Base-by-base conservation (phyloP, 2,797 vertebrate species). In the Chelon auratus region DNA sequence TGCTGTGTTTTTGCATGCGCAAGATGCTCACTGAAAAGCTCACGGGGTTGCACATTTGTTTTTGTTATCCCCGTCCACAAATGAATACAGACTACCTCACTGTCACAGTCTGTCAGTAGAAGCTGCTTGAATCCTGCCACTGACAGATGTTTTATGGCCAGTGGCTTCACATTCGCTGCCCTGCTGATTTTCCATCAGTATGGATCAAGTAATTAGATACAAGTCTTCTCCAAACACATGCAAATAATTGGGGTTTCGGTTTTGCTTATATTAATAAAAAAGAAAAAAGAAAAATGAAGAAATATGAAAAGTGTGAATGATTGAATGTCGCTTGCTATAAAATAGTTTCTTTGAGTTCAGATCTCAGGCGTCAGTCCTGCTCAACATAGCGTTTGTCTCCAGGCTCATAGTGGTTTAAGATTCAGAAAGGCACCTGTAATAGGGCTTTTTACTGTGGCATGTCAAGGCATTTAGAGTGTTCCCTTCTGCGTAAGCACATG, bases 101-200 rank as follows among this genome's bases (percentile, higher is more conserved):
- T 83, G 83, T 85, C 84, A 78, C 33, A 67, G 62, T 59, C 76
- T 73, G 61, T 82, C 73, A 80, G 65, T 4, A 7, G 52, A 62
- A 69, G 33, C 45, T 22, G 66, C 40, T 55, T 68, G 62, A 79
- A 52, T 74, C 81, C 72, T 51, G 48, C 60, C 74, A 73, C 75
- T 77, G 85, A 77, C 83, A 85, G 77, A 82, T 75, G 71, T 61
- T 86, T 82, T 81, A 79, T 78, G 70, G 80, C 65, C 51, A 61
- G 12, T 76, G 78, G 77, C 80, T 83, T 78, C 60, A 71, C 55
- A 80, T 78, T 84, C 82, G 65, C 71, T 70, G 75, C 84, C 72
- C 75, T 65, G 80, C 73, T 77, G 71, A 74, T 86, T 87, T 86
- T 88, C 87, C 82, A 85, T 82, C 72, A 65, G 45, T 75, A 66